A percentile compares a stretch with the other conserved stretches of the same genome.
Evolutionary conservation across 2,888 invertebrate species (phyloP).

Genomic region (Clitarchus hookeri): DNA sequence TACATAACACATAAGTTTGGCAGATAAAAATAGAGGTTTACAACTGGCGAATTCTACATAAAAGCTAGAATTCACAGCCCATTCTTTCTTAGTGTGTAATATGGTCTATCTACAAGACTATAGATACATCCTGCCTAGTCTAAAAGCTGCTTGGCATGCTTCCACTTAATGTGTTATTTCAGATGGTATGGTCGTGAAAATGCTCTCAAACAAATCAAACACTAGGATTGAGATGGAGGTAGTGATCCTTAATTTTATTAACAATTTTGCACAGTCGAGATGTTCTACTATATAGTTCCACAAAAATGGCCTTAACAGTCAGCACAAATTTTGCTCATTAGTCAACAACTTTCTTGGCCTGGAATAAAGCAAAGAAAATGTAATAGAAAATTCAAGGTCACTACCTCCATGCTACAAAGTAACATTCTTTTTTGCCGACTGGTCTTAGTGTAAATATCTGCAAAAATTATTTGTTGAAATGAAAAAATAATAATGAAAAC

Average conservation of each 20-base stretch:
- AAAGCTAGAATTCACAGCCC: constrained; percentile 9
- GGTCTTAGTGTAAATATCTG: not conserved
- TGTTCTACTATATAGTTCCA: constrained; percentile 43
- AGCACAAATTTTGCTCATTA: constrained; percentile 26
- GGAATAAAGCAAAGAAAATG: constrained; percentile 30
- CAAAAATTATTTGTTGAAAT: not conserved
- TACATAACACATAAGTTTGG: not conserved
- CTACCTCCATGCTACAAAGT: constrained; percentile 31
- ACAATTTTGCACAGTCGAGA: constrained; percentile 51
- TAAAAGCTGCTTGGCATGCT: constrained; percentile 47
- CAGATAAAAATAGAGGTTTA: constrained; percentile 7
- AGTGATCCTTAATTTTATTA: constrained; percentile 52
- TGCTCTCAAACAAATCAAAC: constrained; percentile 49
- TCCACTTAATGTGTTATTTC: constrained; percentile 56
- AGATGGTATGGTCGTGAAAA: constrained; percentile 56
- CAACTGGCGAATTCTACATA: constrained; percentile 9
- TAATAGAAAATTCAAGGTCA: constrained; percentile 25
- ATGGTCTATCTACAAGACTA: not conserved
- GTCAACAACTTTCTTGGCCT: constrained; percentile 24
- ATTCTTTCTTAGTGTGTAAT: not conserved
- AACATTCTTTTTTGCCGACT: not conserved
- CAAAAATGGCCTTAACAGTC: constrained; percentile 39
- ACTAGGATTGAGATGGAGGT: constrained; percentile 50
- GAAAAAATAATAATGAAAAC: not conserved
- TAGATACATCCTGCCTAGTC: not conserved